Percentiles rank a stretch among this genome's conserved stretches.
phyloP scores from a whole-genome alignment of 1,140 invertebrate species.

The Lanistes nyassanus region DNA sequence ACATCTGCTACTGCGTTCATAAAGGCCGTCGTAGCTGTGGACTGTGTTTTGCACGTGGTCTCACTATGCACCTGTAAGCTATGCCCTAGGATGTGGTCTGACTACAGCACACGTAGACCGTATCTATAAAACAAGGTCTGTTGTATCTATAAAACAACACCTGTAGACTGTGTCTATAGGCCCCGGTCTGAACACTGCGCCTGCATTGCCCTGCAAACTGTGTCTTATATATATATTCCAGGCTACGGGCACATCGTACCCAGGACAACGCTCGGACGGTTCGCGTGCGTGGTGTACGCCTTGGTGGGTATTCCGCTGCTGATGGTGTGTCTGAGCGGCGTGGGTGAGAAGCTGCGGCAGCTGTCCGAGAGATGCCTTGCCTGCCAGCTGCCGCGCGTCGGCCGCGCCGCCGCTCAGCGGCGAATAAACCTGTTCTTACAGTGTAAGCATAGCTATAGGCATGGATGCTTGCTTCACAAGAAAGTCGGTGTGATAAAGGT shows the following conservation, averaged over 20 bases:
- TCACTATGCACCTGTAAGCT: too few species aligned
- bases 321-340: slow-evolving; percentile 6
- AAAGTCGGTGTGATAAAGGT: too few species aligned
- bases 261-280: neutral
- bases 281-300: slow-evolving; percentile 7
- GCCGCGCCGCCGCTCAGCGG: neutral
- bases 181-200: neutral
- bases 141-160: neutral
- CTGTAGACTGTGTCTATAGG: neutral
- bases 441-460: too few species aligned
- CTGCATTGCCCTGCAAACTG: neutral
- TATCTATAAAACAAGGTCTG: neutral
- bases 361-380: neutral
- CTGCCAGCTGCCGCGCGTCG: neutral
- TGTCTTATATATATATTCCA: neutral
- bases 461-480: too few species aligned
- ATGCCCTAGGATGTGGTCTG: neutral
- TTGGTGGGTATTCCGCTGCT: slow-evolving; percentile 4
- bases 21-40: too few species aligned
- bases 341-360: slow-evolving; percentile 7
- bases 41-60: too few species aligned
- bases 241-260: slow-evolving; percentile 21
- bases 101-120: neutral
- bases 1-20: neutral
- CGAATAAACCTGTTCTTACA: neutral